Base-by-base conservation (phyloP, 2,797 vertebrate genomes). In the Sebastes miniatus region DNA sequence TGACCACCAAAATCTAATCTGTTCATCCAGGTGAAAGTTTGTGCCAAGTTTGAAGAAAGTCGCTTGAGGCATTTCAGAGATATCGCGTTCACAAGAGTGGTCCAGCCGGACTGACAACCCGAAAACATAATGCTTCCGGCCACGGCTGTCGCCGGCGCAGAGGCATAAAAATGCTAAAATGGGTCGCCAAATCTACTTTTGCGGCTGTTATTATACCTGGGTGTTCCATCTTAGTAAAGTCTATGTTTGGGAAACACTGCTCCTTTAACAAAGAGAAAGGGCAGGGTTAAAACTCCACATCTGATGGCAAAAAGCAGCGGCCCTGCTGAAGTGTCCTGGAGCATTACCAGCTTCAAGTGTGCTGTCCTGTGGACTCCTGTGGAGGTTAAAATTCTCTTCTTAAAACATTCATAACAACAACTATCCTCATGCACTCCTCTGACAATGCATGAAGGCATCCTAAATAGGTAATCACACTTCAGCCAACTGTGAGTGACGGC, bases 401-500 rank as follows among this genome's bases (percentile, higher is more conserved):
- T 36, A 13, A 13, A 36, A 13, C 29, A 39, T 79, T 31, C 16
- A 47, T 4, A 29, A 47, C 39, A 73, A 50, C 39, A 50, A 5
- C 22, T 50, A 5, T 65, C n/a, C 13, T n/a, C 52, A 56, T 29
- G 62, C 39, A 20, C 25, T 43, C 27, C 31, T 70, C 25, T 52
- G 24, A 71, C 61, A 32, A 31, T 70, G 68, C 68, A 24, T 56
- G 69, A 58, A 39, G 61, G 61, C 52, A 47, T 80, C 58, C 59
- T 52, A 31, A 82, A 73, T 68, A 84, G 62, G 36, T 77, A 72
- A 76, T 61, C 32, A 72, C 69, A 27, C 43, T 10, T 79, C 34
- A 57, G 79, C 56, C 39, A 36, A 14, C 70, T 56, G 6, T 72
- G 59, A 84, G 34, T 59, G 75, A 80, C 73, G 61, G 67, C 25